Evolutionary conservation across 2,113 vertebrate species (phyloP).

Genomic region (Macaca mulatta): DNA sequence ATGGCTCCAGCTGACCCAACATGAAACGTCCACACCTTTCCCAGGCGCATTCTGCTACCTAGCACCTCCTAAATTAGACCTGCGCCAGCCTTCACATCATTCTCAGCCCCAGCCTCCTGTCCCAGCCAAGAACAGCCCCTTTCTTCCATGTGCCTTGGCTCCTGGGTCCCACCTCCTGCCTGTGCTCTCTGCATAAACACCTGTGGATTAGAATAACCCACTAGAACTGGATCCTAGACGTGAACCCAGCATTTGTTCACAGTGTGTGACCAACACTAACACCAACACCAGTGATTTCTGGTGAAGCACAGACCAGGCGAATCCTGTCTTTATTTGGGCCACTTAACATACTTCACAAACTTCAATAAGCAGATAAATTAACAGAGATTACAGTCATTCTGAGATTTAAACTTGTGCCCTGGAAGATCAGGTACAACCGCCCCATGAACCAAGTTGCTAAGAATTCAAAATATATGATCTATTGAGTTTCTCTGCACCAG

Average conservation of each 20-base stretch:
- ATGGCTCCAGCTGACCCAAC: background rate
- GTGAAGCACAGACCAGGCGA: no score
- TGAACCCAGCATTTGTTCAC: background rate
- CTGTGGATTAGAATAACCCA: accelerated
- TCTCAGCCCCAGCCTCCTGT: accelerated
- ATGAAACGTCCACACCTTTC: background rate
- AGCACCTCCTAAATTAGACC: background rate
- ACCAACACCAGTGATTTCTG: background rate
- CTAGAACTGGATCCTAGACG: background rate
- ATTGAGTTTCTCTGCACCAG: background rate
- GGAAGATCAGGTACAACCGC: no score
- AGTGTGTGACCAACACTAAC: background rate
- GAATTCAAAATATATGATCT: background rate
- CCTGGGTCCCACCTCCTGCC: background rate
- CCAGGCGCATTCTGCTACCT: background rate
- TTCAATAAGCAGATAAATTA: background rate
- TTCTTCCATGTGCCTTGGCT: background rate
- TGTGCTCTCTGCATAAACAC: background rate
- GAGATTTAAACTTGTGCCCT: background rate
- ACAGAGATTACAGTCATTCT: background rate
- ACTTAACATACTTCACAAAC: background rate
- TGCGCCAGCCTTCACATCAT: accelerated
- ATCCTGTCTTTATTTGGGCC: accelerated
- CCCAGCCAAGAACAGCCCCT: no score
- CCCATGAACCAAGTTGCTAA: background rate